phyloP scores from a whole-genome alignment of 2,888 invertebrate genomes.

The Carterocephalus palaemon region DNA sequence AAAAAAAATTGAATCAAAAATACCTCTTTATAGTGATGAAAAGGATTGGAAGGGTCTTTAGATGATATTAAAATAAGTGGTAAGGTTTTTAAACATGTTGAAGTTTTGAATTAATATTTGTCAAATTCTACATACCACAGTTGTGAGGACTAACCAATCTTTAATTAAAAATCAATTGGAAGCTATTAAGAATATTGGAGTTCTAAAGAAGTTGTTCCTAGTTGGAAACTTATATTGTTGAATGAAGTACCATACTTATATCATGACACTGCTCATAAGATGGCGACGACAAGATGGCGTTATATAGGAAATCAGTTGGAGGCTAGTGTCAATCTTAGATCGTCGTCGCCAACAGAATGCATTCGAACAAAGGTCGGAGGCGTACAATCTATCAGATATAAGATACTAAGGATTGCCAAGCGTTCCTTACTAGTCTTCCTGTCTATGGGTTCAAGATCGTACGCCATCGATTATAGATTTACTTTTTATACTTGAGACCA shows the following conservation, averaged over 20 bases:
- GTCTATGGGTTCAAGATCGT: constrained; percentile 2
- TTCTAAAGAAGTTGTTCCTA: constrained; percentile 34
- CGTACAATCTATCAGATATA: neutral
- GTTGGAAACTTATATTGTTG: constrained; percentile 46
- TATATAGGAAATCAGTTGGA: too few species aligned
- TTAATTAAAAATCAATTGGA: constrained; percentile 38
- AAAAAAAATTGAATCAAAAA: constrained; percentile 64
- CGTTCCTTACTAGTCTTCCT: constrained; percentile 3
- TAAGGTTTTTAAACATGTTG: constrained; percentile 73
- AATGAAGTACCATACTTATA: constrained; percentile 24
- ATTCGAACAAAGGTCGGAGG: too few species aligned
- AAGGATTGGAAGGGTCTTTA: constrained; percentile 72
- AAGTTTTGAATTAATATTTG: constrained; percentile 64
- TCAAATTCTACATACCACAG: constrained; percentile 64
- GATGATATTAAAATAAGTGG: constrained; percentile 64
- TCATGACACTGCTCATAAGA: constrained; percentile 7
- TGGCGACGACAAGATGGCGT: too few species aligned
- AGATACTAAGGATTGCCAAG: constrained; percentile 7
- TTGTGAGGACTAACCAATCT: constrained; percentile 35
- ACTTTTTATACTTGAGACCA: constrained; percentile 44
- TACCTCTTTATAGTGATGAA: constrained; percentile 76
- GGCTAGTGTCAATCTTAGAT: too few species aligned
- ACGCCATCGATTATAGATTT: constrained; percentile 31
- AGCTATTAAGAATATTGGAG: constrained; percentile 17
- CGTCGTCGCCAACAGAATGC: too few species aligned